These are phyloP conservation scores for Nycticorax nycticorax DNA, from an alignment of 2,113 vertebrate species.

Conservation along the genomic window DNA sequence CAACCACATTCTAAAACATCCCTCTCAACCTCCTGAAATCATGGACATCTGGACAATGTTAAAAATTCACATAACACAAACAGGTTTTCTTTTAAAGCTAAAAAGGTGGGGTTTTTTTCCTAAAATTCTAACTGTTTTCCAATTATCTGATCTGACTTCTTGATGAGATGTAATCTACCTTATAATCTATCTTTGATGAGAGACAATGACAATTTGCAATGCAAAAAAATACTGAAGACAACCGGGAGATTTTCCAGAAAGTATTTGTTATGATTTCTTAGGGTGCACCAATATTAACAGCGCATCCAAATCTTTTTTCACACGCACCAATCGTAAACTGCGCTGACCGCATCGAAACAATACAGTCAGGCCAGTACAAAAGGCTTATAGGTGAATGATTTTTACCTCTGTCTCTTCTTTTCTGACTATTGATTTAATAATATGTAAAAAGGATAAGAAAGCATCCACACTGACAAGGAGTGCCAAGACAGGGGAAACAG, in stretches of 20 bases:
- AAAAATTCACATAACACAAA: neutral
- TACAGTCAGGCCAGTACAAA: neutral
- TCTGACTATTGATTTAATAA: neutral
- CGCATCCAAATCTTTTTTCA: neutral
- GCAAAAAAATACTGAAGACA: neutral
- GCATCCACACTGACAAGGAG: neutral
- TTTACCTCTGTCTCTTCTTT: neutral
- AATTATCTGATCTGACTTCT: neutral
- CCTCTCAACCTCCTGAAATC: neutral
- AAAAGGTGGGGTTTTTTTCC: neutral
- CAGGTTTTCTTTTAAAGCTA: neutral
- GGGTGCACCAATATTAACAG: neutral
- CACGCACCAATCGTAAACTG: neutral
- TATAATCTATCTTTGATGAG: neutral
- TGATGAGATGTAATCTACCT: neutral
- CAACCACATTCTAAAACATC: neutral
- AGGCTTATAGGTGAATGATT: neutral
- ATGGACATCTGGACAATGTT: neutral
- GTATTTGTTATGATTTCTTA: neutral
- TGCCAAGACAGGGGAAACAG: neutral
- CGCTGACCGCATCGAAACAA: neutral
- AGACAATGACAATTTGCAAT: constrained; percentile 4
- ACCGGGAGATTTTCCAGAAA: neutral
- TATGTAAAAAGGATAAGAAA: neutral
- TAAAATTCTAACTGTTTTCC: neutral